Evolutionary conservation across 1,140 invertebrate genomes (phyloP), one percentile per base, ranked within the genome.

Genomic region (Halyomorpha halys): DNA sequence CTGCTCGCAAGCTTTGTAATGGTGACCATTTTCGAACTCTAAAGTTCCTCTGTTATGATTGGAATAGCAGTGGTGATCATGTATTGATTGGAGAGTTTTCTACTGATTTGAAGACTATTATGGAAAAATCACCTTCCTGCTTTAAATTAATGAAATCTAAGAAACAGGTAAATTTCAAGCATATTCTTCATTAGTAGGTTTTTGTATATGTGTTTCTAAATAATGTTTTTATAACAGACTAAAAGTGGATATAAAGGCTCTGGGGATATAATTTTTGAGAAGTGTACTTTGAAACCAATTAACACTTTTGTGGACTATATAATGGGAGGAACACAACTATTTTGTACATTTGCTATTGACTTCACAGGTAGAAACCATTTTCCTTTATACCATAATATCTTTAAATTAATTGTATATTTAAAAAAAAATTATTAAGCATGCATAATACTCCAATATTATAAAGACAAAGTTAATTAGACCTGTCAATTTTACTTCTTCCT

Each of bases 241-340:
- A 74, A 73, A 21, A 69, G 66, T 39, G 65, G 69, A 45, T 75
- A 76, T 67, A 71, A 68, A 62, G 71, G 73, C 60, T 75, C 75
- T 16, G 74, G 76, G 2, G 68, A 71, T 56, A 69, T 77, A 44
- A 15, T 59, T 14, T 61, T 77, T 13, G 70, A 71, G 15, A 66
- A 69, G 11, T 75, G 70, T 62, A 70, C 73, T 66, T 64, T 77
- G 16, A 71, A 72, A 54, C 69, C 73, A 59, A 71, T 76, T 30
- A 75, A 74, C 66, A 77, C 80, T 44, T 83, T 83, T 69, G 69
- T 83, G 66, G 82, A 83, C 69, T 83, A 81, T 72, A 75, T 83
- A 44, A 76, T 76, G 72, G 79, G 79, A 68, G 82, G 82, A 47
- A 79, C 75, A 56, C 74, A 78, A 63, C 72, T 80, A 16, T 75